Percentiles rank a stretch among this genome's conserved stretches.
Evolutionary conservation across 2,113 vertebrate genomes (phyloP).

Genomic region (Sylvietta virens): DNA sequence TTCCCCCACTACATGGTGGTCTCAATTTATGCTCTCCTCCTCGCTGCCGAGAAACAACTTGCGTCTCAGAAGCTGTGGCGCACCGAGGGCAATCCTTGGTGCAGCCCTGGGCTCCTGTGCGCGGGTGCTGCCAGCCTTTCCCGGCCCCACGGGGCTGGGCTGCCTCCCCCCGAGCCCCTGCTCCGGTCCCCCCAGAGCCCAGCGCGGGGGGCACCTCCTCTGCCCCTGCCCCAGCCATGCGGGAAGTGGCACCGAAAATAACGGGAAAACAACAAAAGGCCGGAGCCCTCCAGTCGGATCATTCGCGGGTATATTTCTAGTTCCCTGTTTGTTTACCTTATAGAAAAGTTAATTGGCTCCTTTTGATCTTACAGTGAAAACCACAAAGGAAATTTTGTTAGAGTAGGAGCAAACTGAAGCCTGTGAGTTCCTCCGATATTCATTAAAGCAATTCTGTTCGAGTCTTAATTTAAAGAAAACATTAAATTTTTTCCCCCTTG

Average conservation of each 20-base stretch:
- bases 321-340: slow-evolving; percentile 74
- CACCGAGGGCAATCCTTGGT: accelerated
- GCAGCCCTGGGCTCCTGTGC: neutral
- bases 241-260: neutral
- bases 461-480: slow-evolving; percentile 79
- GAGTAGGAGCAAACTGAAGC: slow-evolving; percentile 54
- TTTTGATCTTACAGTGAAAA: slow-evolving; percentile 76
- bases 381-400: slow-evolving; percentile 77
- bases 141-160: accelerated
- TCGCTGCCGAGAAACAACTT: neutral
- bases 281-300: neutral
- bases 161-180: neutral
- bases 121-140: neutral
- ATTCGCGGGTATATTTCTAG: slow-evolving; percentile 67
- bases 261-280: slow-evolving; percentile 42
- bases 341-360: slow-evolving; percentile 78
- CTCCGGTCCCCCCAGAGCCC: accelerated
- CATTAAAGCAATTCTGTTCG: slow-evolving; percentile 75
- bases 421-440: slow-evolving; percentile 61
- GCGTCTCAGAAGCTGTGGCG: neutral
- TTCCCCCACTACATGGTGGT: accelerated
- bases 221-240: accelerated
- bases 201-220: accelerated
- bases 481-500: slow-evolving; percentile 20
- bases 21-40: neutral